Conservation (phyloP, 2,888 invertebrate species). For the Dasysyrphus tricinctus region DNA sequence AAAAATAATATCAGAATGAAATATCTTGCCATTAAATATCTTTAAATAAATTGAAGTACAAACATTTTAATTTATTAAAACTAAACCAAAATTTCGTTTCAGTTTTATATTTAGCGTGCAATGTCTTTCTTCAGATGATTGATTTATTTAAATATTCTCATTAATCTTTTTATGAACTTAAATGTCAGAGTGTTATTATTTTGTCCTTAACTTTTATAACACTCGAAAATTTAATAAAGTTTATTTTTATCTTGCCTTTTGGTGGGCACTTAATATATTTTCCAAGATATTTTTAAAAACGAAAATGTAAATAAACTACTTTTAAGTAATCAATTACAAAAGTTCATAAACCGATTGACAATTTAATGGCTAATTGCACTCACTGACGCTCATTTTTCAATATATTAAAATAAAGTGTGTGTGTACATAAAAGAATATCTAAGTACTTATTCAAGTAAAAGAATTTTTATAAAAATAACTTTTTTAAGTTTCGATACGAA, state of each 20-base stretch:
- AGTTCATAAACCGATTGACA: background rate
- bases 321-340: background rate
- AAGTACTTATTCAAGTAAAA: constrained; percentile 7
- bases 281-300: background rate
- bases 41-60: background rate
- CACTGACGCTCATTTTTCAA: background rate
- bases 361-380: background rate
- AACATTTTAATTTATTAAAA: background rate
- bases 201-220: background rate
- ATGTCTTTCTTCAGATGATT: background rate
- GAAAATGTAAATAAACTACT: background rate
- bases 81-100: background rate
- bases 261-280: background rate
- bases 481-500: background rate
- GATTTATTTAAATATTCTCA: background rate
- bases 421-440: background rate
- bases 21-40: background rate
- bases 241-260: background rate
- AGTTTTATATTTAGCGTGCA: background rate
- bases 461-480: background rate
- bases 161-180: constrained; percentile 1
- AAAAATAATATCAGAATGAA: background rate
- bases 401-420: background rate
- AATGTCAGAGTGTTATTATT: constrained; percentile 11
- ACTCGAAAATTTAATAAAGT: background rate